Base-by-base conservation (phyloP, 2,797 vertebrate genomes). In the Otolemur crassicaudatus region DNA sequence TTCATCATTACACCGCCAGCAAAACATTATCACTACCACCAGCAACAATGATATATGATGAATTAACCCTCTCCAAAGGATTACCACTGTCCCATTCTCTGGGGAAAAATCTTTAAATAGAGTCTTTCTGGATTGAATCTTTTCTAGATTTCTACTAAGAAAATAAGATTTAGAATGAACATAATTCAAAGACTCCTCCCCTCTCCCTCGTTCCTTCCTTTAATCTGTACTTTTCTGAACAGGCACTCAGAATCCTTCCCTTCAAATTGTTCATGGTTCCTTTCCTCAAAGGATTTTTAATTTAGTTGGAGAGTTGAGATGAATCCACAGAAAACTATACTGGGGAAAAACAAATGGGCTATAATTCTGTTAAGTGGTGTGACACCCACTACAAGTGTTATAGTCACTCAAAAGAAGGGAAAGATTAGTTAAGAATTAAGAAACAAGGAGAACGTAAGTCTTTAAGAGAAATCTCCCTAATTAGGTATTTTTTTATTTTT, bases 101-200 rank as follows among this genome's bases (percentile, higher is more conserved):
- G 14, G 72, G 53, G 12, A 94, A 94, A 97, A 94, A 46, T 60
- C 27, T 91, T 67, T 27, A 87, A 34, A 61, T 17, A 2, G 29
- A 79, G 1, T 90, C 61, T 84, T 82, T 94, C 56, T 61, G 10
- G 17, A 69, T 49, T 77, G 43, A 82, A 3, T 63, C 91, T 89
- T n/a, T 65, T 76, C 22, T 58, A 89, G 49, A 69, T 40, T 88
- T 94, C n/a, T 75, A 34, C 61, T 40, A 3, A 80, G 77, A 90
- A 96, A 87, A 34, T 10, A 87, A 70, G 22, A 86, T 87, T 90
- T 70, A 75, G 17, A 86, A 77, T 16, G 73, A 91, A 25, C 46
- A 80, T 73, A 63, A 81, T 46, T 63, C 37, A 87, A 85, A 91
- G 7, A 76, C 65, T 40, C 67, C 79, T 53, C 29, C 46, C 34